Conservation (phyloP, 2,797 vertebrate species). For the Allobates femoralis region DNA sequence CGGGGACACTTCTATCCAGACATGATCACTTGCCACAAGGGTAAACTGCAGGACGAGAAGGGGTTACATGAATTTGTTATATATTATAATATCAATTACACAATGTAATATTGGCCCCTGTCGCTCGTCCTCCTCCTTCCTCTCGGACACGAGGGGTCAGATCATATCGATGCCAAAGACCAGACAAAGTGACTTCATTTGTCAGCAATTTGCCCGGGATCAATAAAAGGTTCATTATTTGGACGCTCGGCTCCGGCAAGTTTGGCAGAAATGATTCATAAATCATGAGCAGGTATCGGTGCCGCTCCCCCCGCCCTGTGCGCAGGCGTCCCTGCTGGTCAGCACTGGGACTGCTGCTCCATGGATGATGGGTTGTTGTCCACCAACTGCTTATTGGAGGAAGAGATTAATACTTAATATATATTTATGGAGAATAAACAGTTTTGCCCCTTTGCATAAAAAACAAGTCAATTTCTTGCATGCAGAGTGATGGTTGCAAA, state of each 20-base stretch:
- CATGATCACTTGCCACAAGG: neutral
- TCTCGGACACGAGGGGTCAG: conserved; percentile 32
- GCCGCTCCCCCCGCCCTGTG: neutral
- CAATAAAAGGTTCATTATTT: conserved; percentile 73
- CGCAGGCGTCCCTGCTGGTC: neutral
- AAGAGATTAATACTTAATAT: too few relatives aligned
- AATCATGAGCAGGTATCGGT: conserved; percentile 42
- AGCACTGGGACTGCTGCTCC: neutral
- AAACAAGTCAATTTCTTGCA: neutral
- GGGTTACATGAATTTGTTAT: too few relatives aligned
- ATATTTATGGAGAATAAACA: too few relatives aligned
- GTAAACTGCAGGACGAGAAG: too few relatives aligned
- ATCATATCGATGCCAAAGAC: conserved; percentile 52
- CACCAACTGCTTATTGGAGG: too few relatives aligned
- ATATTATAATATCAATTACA: conserved; percentile 15
- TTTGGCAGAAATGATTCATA: conserved; percentile 50
- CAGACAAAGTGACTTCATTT: conserved; percentile 60
- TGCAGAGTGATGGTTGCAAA: too few relatives aligned
- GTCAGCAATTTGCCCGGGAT: conserved; percentile 65
- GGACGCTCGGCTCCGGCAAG: conserved; percentile 45
- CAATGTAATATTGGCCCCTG: conserved; percentile 32
- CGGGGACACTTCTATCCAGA: too few relatives aligned
- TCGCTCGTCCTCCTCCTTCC: conserved; percentile 13
- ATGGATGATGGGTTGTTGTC: too few relatives aligned
- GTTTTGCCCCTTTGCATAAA: neutral